Evolutionary conservation across 1,140 invertebrate genomes (phyloP).

Genomic region (Achroia grisella): DNA sequence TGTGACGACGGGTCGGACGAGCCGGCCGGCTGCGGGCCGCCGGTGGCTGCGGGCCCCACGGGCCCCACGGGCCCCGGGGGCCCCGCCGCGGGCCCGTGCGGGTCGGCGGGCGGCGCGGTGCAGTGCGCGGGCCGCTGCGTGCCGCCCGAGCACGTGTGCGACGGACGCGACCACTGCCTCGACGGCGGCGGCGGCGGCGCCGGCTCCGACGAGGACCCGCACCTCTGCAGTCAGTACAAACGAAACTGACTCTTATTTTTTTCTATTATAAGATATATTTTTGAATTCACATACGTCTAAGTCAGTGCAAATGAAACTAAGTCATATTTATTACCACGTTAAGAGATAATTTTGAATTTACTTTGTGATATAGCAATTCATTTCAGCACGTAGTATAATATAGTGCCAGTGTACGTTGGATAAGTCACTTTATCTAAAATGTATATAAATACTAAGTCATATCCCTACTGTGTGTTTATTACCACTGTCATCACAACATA

Average conservation of each 20-base stretch:
- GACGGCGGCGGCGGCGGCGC: slow-evolving; percentile 80
- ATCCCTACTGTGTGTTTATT: too few species aligned
- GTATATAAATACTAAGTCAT: too few species aligned
- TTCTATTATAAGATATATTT: too few species aligned
- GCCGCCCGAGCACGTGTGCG: slow-evolving; percentile 78
- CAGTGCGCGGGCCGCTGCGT: slow-evolving; percentile 78
- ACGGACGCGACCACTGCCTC: slow-evolving; percentile 84
- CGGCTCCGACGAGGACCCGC: slow-evolving; percentile 40
- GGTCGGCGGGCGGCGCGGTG: slow-evolving; percentile 31
- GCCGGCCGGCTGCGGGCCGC: slow-evolving; percentile 77
- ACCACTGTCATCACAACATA: too few species aligned
- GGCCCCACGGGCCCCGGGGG: not conserved
- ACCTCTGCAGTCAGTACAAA: slow-evolving; percentile 27
- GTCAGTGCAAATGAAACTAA: too few species aligned
- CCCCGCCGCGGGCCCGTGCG: slow-evolving; percentile 13
- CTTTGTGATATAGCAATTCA: too few species aligned
- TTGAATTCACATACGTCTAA: too few species aligned
- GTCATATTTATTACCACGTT: too few species aligned
- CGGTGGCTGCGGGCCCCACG: not conserved
- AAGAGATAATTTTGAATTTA: too few species aligned
- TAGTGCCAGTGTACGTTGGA: too few species aligned
- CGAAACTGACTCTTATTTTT: not conserved
- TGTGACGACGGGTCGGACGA: slow-evolving; percentile 88
- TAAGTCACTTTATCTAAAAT: too few species aligned
- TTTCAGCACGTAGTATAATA: too few species aligned